phyloP scores from a whole-genome alignment of 1,140 invertebrate genomes.

The Heterodera schachtii region DNA sequence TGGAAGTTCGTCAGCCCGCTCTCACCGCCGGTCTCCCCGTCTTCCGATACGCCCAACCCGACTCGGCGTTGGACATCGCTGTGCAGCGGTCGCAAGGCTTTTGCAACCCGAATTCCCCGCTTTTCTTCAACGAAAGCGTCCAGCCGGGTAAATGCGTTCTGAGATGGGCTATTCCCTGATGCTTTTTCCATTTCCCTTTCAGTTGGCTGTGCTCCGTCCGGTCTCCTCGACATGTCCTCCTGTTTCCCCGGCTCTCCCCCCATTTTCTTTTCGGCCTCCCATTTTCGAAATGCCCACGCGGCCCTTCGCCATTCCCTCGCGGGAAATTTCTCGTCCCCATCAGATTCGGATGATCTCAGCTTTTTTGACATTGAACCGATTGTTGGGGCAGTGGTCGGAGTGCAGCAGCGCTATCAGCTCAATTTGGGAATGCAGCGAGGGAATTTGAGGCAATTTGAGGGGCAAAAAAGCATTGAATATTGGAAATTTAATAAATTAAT shows the following conservation, averaged over 20 bases:
- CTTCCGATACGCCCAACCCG: constrained; percentile 49
- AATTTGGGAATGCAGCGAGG: constrained; percentile 62
- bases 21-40: constrained; percentile 42
- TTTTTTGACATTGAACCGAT: constrained; percentile 58
- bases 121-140: constrained; percentile 55
- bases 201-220: constrained; percentile 54
- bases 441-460: constrained; percentile 46
- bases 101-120: constrained; percentile 55
- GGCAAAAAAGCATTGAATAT: constrained; percentile 5
- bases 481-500: no score
- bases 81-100: constrained; percentile 51
- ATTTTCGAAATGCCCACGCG: constrained; percentile 54
- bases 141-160: constrained; percentile 43
- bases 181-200: constrained; percentile 8
- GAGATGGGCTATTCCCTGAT: neutral
- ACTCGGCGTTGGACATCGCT: constrained; percentile 45
- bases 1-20: constrained; percentile 46
- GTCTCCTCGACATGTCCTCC: constrained; percentile 55
- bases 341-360: constrained; percentile 48
- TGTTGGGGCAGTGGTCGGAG: constrained; percentile 56
- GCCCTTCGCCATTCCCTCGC: constrained; percentile 42
- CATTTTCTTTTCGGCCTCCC: constrained; percentile 59
- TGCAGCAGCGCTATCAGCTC: constrained; percentile 54
- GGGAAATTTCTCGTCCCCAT: constrained; percentile 41
- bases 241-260: constrained; percentile 57